Evolutionary conservation across 2,113 vertebrate genomes (phyloP).

Genomic region (Xiphophorus maculatus): DNA sequence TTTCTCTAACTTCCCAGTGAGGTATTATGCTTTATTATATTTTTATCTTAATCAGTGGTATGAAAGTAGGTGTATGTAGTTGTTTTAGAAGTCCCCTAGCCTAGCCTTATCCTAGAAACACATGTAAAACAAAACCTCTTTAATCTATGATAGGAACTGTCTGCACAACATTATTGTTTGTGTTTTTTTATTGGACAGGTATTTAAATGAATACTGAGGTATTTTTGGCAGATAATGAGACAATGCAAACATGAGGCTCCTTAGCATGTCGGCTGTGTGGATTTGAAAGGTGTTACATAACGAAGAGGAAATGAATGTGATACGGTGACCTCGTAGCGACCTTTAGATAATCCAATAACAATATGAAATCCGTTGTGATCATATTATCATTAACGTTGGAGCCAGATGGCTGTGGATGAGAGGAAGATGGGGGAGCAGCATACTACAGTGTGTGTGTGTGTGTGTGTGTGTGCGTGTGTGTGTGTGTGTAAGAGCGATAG

Average conservation of each 20-base stretch:
- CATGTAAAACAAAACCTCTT: not conserved
- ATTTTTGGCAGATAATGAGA: not conserved
- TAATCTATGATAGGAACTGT: not conserved
- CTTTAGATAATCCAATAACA: slow-evolving; percentile 66
- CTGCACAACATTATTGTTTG: not conserved
- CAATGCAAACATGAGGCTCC: slow-evolving; percentile 17
- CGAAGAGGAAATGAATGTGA: slow-evolving; percentile 21
- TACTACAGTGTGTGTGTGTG: not conserved
- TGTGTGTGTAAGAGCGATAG: no score
- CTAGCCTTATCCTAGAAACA: not conserved
- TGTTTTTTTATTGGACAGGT: not conserved
- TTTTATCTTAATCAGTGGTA: no score
- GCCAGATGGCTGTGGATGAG: slow-evolving; percentile 49
- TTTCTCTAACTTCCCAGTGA: no score
- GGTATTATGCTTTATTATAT: no score
- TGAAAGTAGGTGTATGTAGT: not conserved
- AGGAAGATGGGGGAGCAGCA: slow-evolving; percentile 21
- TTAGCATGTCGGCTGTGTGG: not conserved
- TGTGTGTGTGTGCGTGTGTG: no score
- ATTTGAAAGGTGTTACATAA: slow-evolving; percentile 41
- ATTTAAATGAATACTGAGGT: not conserved
- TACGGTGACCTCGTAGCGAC: slow-evolving; percentile 52
- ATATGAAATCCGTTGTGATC: slow-evolving; percentile 57
- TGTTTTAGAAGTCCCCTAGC: not conserved
- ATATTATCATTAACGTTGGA: slow-evolving; percentile 55